Conservation (phyloP, 2,888 invertebrate species). For the Xylocampa areola region DNA sequence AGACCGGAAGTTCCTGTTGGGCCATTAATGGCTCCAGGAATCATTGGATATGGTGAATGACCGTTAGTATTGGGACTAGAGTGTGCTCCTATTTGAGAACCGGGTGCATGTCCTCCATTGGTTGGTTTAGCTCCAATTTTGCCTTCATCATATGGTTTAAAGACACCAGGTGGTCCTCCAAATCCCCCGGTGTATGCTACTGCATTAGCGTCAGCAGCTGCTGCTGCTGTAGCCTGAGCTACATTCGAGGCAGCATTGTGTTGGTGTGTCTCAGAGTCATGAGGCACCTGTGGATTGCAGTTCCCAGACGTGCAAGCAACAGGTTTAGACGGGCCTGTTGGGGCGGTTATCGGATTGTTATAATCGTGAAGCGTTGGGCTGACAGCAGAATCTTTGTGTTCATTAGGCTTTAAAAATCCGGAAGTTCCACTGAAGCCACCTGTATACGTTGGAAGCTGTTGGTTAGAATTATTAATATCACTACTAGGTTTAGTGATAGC, state of each 20-base stretch:
- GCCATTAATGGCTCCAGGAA: constrained; percentile 9
- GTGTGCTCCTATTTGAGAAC: constrained; percentile 40
- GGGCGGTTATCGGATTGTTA: constrained; percentile 26
- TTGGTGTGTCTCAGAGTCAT: constrained; percentile 9
- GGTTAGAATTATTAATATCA: constrained; percentile 9
- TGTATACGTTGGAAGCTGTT: constrained; percentile 56
- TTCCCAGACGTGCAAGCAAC: constrained; percentile 57
- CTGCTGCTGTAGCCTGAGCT: constrained; percentile 54
- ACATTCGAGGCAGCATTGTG: constrained; percentile 33
- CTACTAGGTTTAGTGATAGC: constrained; percentile 24
- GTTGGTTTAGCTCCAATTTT: constrained; percentile 58
- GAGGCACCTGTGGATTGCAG: constrained; percentile 45
- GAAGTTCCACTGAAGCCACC: constrained; percentile 72
- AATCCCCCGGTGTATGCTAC: constrained; percentile 81
- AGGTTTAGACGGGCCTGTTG: constrained; percentile 35
- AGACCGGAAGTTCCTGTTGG: constrained; percentile 17
- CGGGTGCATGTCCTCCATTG: constrained; percentile 31
- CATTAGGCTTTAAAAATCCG: constrained; percentile 74
- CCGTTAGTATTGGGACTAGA: constrained; percentile 37
- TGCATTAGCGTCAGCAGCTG: constrained; percentile 69
- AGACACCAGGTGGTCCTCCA: constrained; percentile 83
- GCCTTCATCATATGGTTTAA: constrained; percentile 77
- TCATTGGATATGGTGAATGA: constrained; percentile 26
- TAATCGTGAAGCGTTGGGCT: constrained; percentile 13
- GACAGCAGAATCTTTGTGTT: constrained; percentile 43